Evolutionary conservation across 2,797 vertebrate genomes (phyloP).

Genomic region (Neosilurus hyrtlii): DNA sequence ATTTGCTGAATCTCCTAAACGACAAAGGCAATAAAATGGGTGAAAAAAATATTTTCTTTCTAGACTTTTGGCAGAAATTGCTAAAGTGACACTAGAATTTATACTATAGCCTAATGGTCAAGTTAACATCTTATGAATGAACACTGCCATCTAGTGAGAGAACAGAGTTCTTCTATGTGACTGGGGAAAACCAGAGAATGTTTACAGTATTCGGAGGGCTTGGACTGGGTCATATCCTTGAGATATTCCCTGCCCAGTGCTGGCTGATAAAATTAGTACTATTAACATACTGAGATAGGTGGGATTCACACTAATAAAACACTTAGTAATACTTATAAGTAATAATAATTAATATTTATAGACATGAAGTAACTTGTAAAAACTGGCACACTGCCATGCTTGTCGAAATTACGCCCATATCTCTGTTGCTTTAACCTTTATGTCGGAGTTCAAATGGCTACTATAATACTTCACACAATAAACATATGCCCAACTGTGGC

Average conservation of each 20-base stretch:
- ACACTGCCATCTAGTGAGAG: conserved; percentile 51
- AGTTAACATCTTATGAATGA: not conserved
- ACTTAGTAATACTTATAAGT: not conserved
- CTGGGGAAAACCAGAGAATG: conserved; percentile 41
- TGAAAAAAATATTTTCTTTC: not conserved
- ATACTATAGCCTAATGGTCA: not conserved
- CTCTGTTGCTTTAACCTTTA: not conserved
- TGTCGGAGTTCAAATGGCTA: not conserved
- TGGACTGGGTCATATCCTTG: conserved; percentile 38
- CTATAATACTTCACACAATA: not conserved
- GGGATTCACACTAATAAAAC: not conserved
- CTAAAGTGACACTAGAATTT: not conserved
- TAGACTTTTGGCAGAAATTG: not conserved
- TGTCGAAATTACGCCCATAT: not conserved
- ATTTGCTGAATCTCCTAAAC: conserved; percentile 83
- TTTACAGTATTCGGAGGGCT: conserved; percentile 40
- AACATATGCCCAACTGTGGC: not conserved
- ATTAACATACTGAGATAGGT: not conserved
- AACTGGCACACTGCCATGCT: not conserved
- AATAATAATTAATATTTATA: too few species aligned
- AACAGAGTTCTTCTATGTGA: conserved; percentile 15
- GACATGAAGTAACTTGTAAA: too few species aligned
- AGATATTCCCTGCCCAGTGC: not conserved
- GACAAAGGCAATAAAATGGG: not conserved
- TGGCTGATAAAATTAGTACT: not conserved